A percentile compares a stretch with the other conserved stretches of the same genome.
phyloP scores from a whole-genome alignment of 1,140 invertebrate genomes.

The Diachasma alloeum region DNA sequence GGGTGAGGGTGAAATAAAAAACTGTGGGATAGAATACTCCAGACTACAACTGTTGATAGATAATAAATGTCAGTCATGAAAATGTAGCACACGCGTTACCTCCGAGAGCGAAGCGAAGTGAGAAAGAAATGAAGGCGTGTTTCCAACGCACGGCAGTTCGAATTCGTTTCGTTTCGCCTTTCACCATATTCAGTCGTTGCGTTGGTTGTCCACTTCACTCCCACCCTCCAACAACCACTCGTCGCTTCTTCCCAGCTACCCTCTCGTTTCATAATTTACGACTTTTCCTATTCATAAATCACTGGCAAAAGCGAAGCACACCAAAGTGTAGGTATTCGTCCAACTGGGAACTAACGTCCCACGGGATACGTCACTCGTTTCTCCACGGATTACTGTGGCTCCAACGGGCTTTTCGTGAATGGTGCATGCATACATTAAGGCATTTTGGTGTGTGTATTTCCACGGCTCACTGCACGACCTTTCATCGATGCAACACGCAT shows the following conservation, averaged over 20 bases:
- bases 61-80: conserved; percentile 40
- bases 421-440: neutral
- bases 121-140: neutral
- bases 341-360: conserved; percentile 29
- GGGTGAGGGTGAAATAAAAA: too few relatives aligned
- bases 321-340: conserved; percentile 29
- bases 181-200: neutral
- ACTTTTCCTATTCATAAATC: conserved; percentile 53
- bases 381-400: conserved; percentile 6
- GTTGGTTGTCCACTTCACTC: neutral
- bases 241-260: neutral
- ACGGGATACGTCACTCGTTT: conserved; percentile 10
- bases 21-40: neutral
- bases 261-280: conserved; percentile 47
- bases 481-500: neutral
- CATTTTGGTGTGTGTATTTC: neutral
- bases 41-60: conserved; percentile 40
- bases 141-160: neutral
- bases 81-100: neutral
- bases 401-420: conserved; percentile 4
- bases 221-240: neutral
- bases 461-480: neutral
- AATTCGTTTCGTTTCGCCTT: neutral
- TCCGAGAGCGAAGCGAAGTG: neutral
- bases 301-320: conserved; percentile 16